Evolutionary conservation across 1,140 invertebrate genomes (phyloP).

Genomic region (Drosophila azteca): DNA sequence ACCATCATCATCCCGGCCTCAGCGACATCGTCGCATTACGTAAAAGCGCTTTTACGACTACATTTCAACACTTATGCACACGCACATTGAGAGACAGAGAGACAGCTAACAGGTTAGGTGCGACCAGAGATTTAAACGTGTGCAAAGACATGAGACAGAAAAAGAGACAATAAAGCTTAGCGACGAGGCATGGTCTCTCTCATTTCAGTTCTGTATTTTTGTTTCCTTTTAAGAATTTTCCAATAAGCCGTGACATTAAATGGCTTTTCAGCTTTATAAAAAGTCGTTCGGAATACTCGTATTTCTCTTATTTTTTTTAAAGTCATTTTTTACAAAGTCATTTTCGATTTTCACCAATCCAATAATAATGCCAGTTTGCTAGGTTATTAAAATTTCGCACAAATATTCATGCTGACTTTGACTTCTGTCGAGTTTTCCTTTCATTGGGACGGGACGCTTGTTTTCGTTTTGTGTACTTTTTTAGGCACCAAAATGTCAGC

Average conservation of each 20-base stretch:
- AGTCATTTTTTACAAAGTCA: conserved; percentile 50
- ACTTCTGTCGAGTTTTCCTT: conserved; percentile 38
- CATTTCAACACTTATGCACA: conserved; percentile 49
- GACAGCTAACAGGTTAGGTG: conserved; percentile 68
- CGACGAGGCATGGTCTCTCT: conserved; percentile 12
- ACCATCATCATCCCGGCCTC: conserved; percentile 50
- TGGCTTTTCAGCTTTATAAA: conserved; percentile 63
- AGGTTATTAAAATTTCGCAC: conserved; percentile 75
- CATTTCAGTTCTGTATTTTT: conserved; percentile 20
- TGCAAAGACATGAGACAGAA: conserved; percentile 26
- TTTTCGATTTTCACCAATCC: conserved; percentile 58
- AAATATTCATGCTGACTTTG: conserved; percentile 65
- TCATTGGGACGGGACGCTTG: background rate
- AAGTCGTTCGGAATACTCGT: conserved; percentile 6
- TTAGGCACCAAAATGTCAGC: conserved; percentile 75
- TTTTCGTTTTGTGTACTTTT: conserved; percentile 37
- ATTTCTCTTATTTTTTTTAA: conserved; percentile 11
- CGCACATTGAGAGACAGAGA: conserved; percentile 27
- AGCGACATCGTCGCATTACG: conserved; percentile 69
- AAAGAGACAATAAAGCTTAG: conserved; percentile 76
- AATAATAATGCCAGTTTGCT: conserved; percentile 75
- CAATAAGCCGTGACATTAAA: conserved; percentile 73
- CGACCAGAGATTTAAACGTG: conserved; percentile 62
- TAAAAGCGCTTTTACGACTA: conserved; percentile 79
- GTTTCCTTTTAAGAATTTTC: conserved; percentile 48